Evolutionary conservation across 2,113 vertebrate genomes (phyloP), one percentile per base, ranked within the genome.

Genomic region (Strix aluco): DNA sequence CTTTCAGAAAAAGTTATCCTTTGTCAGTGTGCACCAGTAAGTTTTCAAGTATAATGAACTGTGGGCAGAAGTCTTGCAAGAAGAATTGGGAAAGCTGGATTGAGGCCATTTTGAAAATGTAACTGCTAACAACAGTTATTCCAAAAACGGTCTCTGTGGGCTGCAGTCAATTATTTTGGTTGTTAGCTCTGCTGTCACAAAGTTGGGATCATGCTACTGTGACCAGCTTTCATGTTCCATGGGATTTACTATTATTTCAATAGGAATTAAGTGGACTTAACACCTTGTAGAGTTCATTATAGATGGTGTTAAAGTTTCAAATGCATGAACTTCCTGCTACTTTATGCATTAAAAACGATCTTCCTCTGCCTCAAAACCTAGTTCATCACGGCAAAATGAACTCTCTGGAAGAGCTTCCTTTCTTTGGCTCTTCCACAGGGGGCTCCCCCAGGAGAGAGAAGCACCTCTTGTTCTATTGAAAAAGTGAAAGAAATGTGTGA

Each of bases 131-230:
- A 85, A 71, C 52, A 90, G 73, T 81, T 90, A 78, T 86, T 95
- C 94, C 84, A 63, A 73, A 78, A 87, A 13, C 55, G 65, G 65
- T 69, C 94, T 94, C 94, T 55, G 59, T 88, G 92, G 91, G 63
- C 94, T 88, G 55, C 70, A 89, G 69, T 65, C 74, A 92, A 90
- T 95, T 96, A 77, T 87, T 91, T n/a, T 78, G 52, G 67, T 93
- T 92, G 57, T 90, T 44, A 75, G 52, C 62, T 89, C 70, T 51
- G 74, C 81, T 91, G 49, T 79, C 19, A 8, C 61, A 65, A 75
- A 86, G 81, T 44, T 94, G 72, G 86, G 88, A 86, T 87, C 44
- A 71, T 83, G 87, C 83, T 94, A 49, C 84, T 67, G 72, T 46
- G 54, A 80, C 75, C 89, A 92, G 91, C 49, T 92, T 96, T 91